Percentiles rank a stretch among this genome's conserved stretches.
These are phyloP conservation scores for Molorchus minor DNA, from an alignment of 2,888 invertebrate species.

Conservation along the genomic window DNA sequence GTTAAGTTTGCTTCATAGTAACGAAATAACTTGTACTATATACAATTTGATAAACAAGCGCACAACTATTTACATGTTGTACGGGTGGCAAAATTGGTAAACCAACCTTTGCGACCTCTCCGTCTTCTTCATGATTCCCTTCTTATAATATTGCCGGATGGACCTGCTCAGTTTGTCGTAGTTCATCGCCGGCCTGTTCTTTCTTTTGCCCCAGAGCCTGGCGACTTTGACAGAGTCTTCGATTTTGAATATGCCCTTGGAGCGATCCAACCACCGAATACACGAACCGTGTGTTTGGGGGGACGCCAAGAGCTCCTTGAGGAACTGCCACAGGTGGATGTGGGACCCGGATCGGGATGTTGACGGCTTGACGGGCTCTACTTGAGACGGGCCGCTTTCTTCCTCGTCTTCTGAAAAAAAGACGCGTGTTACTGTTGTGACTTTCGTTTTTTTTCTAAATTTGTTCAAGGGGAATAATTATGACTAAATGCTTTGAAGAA, in stretches of 20 bases:
- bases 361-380: conserved; percentile 50
- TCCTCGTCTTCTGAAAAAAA: conserved; percentile 61
- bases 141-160: conserved; percentile 98
- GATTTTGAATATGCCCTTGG: conserved; percentile 97
- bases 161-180: conserved; percentile 98
- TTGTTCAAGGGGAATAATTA: too few relatives aligned
- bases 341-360: conserved; percentile 75
- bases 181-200: conserved; percentile 99
- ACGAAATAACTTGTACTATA: conserved; percentile 38
- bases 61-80: conserved; percentile 73
- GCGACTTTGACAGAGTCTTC: conserved; percentile 98
- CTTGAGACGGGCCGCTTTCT: conserved; percentile 60
- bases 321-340: conserved; percentile 98
- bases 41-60: conserved; percentile 20
- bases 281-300: conserved; percentile 91
- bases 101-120: conserved; percentile 97
- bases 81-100: conserved; percentile 98
- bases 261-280: conserved; percentile 96
- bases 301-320: conserved; percentile 91
- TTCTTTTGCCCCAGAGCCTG: conserved; percentile 96
- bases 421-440: too few relatives aligned
- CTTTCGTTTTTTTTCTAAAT: too few relatives aligned
- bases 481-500: too few relatives aligned
- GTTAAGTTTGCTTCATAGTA: conserved; percentile 16
- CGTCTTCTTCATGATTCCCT: conserved; percentile 99